Base-by-base conservation (phyloP, 2,113 vertebrate species). In the Natator depressus region DNA sequence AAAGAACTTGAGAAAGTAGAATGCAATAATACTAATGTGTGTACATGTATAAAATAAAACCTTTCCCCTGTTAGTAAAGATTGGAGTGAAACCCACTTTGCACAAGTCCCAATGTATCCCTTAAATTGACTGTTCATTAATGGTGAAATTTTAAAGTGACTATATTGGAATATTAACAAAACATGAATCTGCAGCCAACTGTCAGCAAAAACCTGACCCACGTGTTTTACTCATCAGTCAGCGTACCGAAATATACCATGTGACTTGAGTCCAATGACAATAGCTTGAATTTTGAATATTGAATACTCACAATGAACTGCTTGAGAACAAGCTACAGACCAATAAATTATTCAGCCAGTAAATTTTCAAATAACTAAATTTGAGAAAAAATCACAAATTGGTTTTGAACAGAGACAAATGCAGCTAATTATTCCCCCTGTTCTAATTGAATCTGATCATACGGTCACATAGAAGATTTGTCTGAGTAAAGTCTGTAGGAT, bases 171-270 rank as follows among this genome's bases (percentile, higher is more conserved):
- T 65, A 4, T 55, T 87, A 8, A 17, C 29, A 79, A 76, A 78
- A 4, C 75, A 1, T 20, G 6, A 85, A 69, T 88, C 83, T 54
- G 14, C 75, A 17, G 22, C 5, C 6, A 46, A 29, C 3, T 42
- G 89, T 88, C 42, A 31, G 38, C 0, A 0, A 10, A 31, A 59
- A 13, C 10, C 24, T 78, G 31, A 13, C 47, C 8, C 1, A 2
- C 3, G 13, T 0, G 11, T 69, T 88, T 94, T 69, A 3, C 0
- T 0, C 11, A 2, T 38, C 1, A 8, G 0, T 2, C 22, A 5
- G 38, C 4, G 16, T 84, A 78, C 31, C 79, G 78, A 46, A 87
- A 16, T 11, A 2, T 13, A 12, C 35, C 25, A 1, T 1, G 3
- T 51, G 27, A 47, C 16, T 55, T 84, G 2, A 3, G 8, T 80